Conservation (phyloP, 2,888 invertebrate genomes). For the Thereva nobilitata region DNA sequence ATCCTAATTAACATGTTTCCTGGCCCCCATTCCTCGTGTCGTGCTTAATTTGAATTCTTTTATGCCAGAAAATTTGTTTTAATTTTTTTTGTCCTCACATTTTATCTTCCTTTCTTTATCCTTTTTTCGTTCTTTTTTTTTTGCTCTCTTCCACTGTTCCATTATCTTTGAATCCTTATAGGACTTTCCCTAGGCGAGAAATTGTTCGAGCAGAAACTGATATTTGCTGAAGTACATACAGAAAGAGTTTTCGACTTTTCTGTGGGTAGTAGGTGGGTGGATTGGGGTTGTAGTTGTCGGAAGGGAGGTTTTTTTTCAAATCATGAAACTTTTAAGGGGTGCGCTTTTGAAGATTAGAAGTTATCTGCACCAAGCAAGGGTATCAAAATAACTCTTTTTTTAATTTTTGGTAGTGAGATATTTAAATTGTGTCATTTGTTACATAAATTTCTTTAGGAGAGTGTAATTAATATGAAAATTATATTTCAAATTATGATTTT, state of each 20-base stretch:
- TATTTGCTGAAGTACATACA: constrained; percentile 12
- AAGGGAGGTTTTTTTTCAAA: not conserved
- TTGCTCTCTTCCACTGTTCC: not conserved
- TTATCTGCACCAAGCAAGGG: no score
- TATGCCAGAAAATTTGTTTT: constrained; percentile 9
- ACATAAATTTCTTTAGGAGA: no score
- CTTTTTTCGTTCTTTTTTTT: not conserved
- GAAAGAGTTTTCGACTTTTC: constrained; percentile 25
- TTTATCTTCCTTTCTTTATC: not conserved
- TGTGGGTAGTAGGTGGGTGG: constrained; percentile 1
- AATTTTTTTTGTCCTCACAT: not conserved
- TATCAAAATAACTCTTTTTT: no score
- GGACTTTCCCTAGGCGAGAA: constrained; percentile 1
- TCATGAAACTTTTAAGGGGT: no score
- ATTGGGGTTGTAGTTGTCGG: constrained; percentile 13
- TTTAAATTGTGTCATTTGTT: no score
- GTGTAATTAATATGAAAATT: no score
- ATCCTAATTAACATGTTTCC: constrained; percentile 7
- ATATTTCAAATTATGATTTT: no score
- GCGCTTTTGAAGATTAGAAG: no score
- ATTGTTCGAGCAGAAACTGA: constrained; percentile 21
- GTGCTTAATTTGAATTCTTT: constrained; percentile 18
- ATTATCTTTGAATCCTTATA: not conserved
- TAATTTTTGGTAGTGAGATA: no score
- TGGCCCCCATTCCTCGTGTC: not conserved